Conservation (phyloP, 2,888 invertebrate species). For the Thymelicus lineola region DNA sequence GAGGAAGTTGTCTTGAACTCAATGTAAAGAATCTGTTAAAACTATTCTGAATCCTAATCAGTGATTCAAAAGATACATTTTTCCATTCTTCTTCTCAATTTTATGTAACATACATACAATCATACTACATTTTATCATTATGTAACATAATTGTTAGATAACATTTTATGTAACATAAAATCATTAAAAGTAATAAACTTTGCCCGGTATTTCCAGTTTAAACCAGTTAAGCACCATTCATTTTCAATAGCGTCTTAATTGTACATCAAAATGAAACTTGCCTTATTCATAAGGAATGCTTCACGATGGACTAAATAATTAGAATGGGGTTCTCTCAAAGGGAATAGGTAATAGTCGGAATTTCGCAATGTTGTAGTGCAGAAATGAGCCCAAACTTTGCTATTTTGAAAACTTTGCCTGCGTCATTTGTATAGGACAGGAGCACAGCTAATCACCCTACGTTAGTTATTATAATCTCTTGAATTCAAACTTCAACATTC, state of each 20-base stretch:
- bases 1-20: too few species aligned
- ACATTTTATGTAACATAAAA: conserved; percentile 8
- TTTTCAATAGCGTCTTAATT: conserved; percentile 58
- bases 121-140: too few species aligned
- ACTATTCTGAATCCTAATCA: too few species aligned
- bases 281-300: conserved; percentile 46
- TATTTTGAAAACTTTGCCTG: conserved; percentile 1
- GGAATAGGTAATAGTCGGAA: conserved; percentile 51
- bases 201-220: conserved; percentile 21
- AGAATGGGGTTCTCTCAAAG: conserved; percentile 49
- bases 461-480: too few species aligned
- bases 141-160: too few species aligned
- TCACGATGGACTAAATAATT: conserved; percentile 48
- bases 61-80: too few species aligned
- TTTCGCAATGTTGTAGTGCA: conserved; percentile 30
- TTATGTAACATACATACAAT: too few species aligned
- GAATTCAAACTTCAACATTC: too few species aligned
- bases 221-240: conserved; percentile 26
- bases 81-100: too few species aligned
- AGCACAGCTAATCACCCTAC: not conserved
- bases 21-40: too few species aligned
- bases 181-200: not conserved
- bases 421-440: not conserved
- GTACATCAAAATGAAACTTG: conserved; percentile 62
- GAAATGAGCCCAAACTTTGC: conserved; percentile 2